phyloP scores from a whole-genome alignment of 2,797 vertebrate species.

The Orestias chungarensis region DNA sequence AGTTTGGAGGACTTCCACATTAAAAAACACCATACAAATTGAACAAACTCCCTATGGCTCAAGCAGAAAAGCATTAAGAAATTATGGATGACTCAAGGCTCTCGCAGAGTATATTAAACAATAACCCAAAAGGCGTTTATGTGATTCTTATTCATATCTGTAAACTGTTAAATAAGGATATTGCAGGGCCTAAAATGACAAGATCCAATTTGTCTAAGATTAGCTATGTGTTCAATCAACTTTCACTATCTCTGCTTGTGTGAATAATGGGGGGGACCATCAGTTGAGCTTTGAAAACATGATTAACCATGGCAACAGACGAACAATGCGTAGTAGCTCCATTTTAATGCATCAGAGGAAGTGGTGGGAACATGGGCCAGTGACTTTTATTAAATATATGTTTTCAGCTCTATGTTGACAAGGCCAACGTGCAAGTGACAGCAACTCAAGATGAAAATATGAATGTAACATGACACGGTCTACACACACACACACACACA shows the following conservation, averaged over 20 bases:
- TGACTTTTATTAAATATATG: not conserved
- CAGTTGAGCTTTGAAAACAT: not conserved
- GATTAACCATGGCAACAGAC: constrained; percentile 6
- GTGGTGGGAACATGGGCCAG: not conserved
- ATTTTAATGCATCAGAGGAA: not conserved
- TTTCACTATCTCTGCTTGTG: not conserved
- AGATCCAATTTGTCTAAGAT: not conserved
- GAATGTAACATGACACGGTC: not conserved
- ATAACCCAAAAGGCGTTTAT: not conserved
- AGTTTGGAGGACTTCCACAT: not conserved
- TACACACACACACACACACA: not conserved
- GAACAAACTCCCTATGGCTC: not conserved
- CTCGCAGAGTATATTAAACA: not conserved
- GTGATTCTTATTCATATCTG: not conserved
- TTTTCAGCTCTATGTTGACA: not conserved
- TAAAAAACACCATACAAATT: not conserved
- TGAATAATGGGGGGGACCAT: not conserved
- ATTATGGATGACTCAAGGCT: not conserved
- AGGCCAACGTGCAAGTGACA: not conserved
- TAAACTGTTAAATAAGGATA: not conserved
- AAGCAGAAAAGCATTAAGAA: not conserved
- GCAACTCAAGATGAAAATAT: not conserved
- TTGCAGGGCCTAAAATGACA: not conserved
- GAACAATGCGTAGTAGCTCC: not conserved
- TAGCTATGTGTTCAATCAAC: not conserved